Percentiles rank a stretch among this genome's conserved stretches.
Evolutionary conservation across 1,140 invertebrate species (phyloP).

Genomic region (Meloidogyne exigua): DNA sequence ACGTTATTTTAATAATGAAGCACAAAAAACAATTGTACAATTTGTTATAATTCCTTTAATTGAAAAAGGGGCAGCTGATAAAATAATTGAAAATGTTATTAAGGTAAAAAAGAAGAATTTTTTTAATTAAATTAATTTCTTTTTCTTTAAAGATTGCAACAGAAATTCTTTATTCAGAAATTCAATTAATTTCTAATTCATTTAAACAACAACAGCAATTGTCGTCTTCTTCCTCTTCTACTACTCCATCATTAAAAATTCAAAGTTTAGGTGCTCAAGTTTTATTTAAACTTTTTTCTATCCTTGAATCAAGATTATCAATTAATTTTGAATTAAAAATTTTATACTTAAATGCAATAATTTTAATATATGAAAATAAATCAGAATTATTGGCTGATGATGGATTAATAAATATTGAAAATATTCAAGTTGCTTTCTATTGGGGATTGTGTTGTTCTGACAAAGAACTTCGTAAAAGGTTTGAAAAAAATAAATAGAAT

Average conservation of each 20-base stretch:
- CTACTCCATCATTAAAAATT: background rate
- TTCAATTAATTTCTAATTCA: background rate
- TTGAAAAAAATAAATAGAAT: background rate
- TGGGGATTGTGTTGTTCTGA: slow-evolving; percentile 36
- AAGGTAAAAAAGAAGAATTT: slow-evolving; percentile 19
- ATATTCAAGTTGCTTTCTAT: slow-evolving; percentile 33
- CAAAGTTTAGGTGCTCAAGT: slow-evolving; percentile 21
- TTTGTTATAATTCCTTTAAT: slow-evolving; percentile 36
- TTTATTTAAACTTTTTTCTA: slow-evolving; percentile 20
- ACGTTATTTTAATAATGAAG: slow-evolving; percentile 23
- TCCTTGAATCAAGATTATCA: slow-evolving; percentile 22
- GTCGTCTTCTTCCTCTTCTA: background rate
- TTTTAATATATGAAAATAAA: slow-evolving; percentile 31
- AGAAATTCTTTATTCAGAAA: background rate
- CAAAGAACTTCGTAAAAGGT: slow-evolving; percentile 21
- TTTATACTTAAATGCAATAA: slow-evolving; percentile 20
- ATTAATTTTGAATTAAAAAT: slow-evolving; percentile 26
- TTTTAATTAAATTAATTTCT: background rate
- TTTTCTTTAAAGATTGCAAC: background rate
- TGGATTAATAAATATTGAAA: slow-evolving; percentile 10
- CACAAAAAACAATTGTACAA: slow-evolving; percentile 34
- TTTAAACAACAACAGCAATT: slow-evolving; percentile 2
- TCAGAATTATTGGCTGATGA: background rate
- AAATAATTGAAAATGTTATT: slow-evolving; percentile 29
- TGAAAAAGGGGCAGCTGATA: slow-evolving; percentile 35